Base-by-base conservation (phyloP, 2,888 invertebrate genomes). In the Protonemura montana region DNA sequence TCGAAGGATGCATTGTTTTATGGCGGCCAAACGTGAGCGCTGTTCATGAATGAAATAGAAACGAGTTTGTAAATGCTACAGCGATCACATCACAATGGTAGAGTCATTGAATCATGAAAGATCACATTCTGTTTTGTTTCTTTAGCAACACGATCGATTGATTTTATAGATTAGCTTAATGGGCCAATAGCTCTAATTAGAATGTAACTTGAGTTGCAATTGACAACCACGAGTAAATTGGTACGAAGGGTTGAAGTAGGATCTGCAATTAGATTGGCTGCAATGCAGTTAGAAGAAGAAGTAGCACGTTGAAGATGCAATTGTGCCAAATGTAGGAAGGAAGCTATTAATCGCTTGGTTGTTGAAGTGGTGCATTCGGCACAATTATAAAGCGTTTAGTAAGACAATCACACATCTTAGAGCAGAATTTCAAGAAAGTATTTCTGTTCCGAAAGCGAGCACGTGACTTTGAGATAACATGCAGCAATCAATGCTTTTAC, bases 131-230 rank as follows among this genome's bases (percentile, higher is more conserved):
- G 59, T 21, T 21, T 59, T 59, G 59, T 59, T 59, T 59, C 59
- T 59, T 59, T 59, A 21, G 16, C 59, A 59, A 59, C 59, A 59
- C 59, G 59, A 59, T 59, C 21, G 59, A 59, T 59, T 59, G 59
- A 59, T 59, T 59, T 59, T 59, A 59, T 59, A 59, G 59, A 59
- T 59, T 59, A 59, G 59, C 59, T 59, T 59, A 59, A 21, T 59
- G 59, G 59, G 59, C 59, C 59, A 59, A 59, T 59, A 13, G 59
- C 21, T 59, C 59, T 59, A 59, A 59, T 59, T 59, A 59, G 59
- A 59, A 21, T 59, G 59, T 59, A 10, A 10, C 59, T 59, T 13
- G 41, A 59, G 59, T 21, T 59, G 13, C 21, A 59, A 59, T 59
- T 59, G 59, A 59, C 7, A 21, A 59, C 59, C 59, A 59, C 21